These are phyloP conservation scores for Drosophila murphyi DNA, from an alignment of 1,140 invertebrate species.

Conservation along the genomic window DNA sequence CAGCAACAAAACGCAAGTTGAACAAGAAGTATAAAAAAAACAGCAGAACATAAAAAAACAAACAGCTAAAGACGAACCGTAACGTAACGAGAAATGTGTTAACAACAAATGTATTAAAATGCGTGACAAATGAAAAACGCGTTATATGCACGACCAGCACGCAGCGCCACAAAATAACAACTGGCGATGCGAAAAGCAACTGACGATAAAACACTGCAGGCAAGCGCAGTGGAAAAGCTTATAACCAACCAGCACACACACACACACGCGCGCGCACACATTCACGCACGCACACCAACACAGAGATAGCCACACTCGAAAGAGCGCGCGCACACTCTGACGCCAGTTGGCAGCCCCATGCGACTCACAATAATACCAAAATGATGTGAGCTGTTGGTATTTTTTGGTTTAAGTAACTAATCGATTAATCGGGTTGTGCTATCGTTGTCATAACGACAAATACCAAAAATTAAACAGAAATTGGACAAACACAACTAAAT, in stretches of 20 bases:
- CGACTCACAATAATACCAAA: not conserved
- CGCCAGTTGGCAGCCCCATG: slow-evolving; percentile 8
- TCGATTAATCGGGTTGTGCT: slow-evolving; percentile 9
- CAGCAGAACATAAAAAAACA: slow-evolving; percentile 2
- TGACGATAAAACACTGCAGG: slow-evolving; percentile 54
- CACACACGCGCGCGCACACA: slow-evolving; percentile 6
- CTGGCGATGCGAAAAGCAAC: slow-evolving; percentile 44
- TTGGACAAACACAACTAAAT: slow-evolving; percentile 6
- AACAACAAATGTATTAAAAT: slow-evolving; percentile 33
- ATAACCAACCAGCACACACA: slow-evolving; percentile 1
- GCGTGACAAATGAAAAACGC: slow-evolving; percentile 32
- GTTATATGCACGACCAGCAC: slow-evolving; percentile 62
- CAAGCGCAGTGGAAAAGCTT: slow-evolving; percentile 57
- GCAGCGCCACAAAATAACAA: slow-evolving; percentile 59
- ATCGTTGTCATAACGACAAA: slow-evolving; percentile 59
- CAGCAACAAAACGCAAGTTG: slow-evolving; percentile 17
- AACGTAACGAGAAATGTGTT: slow-evolving; percentile 24
- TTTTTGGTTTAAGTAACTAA: not conserved
- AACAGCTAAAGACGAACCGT: slow-evolving; percentile 22
- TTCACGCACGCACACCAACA: slow-evolving; percentile 9
- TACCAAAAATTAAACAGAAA: slow-evolving; percentile 12
- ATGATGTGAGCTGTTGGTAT: not conserved
- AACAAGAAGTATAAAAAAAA: slow-evolving; percentile 6
- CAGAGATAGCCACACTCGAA: not conserved
- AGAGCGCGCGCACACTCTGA: slow-evolving; percentile 18